Conservation (phyloP, 2,888 invertebrate genomes). For the Dynastes hyllus region DNA sequence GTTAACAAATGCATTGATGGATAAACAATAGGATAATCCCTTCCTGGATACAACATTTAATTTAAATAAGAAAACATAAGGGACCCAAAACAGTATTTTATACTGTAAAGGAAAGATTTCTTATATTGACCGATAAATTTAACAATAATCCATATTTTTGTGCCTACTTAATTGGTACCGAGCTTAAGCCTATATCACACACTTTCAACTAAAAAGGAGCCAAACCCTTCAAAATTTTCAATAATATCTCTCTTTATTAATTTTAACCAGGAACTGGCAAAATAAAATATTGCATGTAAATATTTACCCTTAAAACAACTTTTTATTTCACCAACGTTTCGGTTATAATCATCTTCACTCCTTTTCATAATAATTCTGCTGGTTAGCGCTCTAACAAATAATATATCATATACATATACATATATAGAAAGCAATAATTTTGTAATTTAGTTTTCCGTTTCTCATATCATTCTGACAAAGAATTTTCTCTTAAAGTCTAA, state of each 20-base stretch:
- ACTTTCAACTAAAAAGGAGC: constrained; percentile 58
- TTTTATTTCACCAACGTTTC: constrained; percentile 45
- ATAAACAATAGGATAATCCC: neutral
- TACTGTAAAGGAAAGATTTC: neutral
- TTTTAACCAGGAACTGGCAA: constrained; percentile 32
- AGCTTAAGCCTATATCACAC: constrained; percentile 63
- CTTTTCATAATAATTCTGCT: constrained; percentile 31
- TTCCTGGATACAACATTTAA: neutral
- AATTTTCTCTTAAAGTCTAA: constrained; percentile 24
- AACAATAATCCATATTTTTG: constrained; percentile 48
- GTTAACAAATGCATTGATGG: neutral
- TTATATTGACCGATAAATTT: constrained; percentile 21
- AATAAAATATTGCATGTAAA: constrained; percentile 1
- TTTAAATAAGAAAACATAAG: neutral
- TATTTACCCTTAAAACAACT: neutral
- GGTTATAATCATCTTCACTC: neutral
- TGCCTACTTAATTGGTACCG: constrained; percentile 55
- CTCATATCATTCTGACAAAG: neutral
- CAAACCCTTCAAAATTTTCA: constrained; percentile 31
- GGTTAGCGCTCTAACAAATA: constrained; percentile 41
- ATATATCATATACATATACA: constrained; percentile 37
- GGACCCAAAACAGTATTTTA: neutral
- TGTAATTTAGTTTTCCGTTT: constrained; percentile 3
- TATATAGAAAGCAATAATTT: constrained; percentile 34
- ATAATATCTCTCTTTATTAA: neutral